Percentiles rank a stretch among this genome's conserved stretches.
phyloP scores from a whole-genome alignment of 2,797 vertebrate genomes.

The Cossypha niveicapilla region DNA sequence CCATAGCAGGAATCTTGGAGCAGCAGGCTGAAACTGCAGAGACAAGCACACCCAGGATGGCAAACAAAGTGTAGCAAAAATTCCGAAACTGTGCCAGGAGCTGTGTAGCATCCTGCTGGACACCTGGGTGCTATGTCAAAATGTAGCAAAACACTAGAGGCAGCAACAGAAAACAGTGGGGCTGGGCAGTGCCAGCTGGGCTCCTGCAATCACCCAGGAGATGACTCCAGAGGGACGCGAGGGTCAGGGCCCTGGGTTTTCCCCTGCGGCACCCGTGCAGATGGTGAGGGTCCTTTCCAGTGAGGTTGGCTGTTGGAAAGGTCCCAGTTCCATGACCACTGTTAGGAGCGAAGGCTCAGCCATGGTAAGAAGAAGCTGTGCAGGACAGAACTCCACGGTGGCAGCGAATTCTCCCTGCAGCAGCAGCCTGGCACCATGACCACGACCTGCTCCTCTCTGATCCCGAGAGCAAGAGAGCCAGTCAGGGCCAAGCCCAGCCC shows the following conservation, averaged over 20 bases:
- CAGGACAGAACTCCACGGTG: rapidly evolving
- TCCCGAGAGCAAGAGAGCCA: rapidly evolving
- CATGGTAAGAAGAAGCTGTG: not conserved
- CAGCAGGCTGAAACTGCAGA: not conserved
- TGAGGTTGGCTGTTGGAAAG: rapidly evolving
- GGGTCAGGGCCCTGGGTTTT: not conserved
- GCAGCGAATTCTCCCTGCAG: rapidly evolving
- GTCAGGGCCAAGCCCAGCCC: not conserved
- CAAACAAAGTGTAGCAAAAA: not conserved
- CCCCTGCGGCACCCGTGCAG: rapidly evolving
- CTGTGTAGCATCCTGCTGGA: rapidly evolving
- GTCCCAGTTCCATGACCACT: not conserved
- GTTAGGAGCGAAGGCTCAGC: not conserved
- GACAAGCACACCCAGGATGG: not conserved
- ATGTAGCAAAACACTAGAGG: not conserved
- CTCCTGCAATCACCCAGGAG: not conserved
- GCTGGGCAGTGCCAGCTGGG: not conserved
- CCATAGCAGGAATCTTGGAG: not conserved
- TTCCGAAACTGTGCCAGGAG: not conserved
- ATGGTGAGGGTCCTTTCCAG: not conserved
- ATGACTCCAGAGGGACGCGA: rapidly evolving
- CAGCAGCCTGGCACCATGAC: not conserved
- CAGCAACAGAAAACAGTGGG: not conserved
- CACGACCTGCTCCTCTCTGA: rapidly evolving
- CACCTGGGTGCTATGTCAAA: rapidly evolving